Percentiles rank a stretch among this genome's conserved stretches.
Evolutionary conservation across 64 coral and sea anemone species (phyloP).

Genomic region (Stylophora pistillata): DNA sequence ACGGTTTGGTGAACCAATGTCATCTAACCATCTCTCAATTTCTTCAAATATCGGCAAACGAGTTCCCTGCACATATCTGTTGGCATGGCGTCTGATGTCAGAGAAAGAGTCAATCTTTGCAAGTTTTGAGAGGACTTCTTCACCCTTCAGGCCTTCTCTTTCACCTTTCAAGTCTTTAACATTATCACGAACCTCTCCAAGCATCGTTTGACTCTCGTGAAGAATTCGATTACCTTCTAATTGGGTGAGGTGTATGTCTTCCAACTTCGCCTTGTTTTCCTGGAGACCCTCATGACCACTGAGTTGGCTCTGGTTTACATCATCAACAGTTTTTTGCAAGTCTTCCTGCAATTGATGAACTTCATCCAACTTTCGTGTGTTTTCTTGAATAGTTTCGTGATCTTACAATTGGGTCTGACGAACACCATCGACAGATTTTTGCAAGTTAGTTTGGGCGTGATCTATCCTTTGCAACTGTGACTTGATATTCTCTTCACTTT

Average conservation of each 20-base stretch:
- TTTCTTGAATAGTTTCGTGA: not conserved
- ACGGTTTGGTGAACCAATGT: not conserved
- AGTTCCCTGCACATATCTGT: conserved; percentile 11
- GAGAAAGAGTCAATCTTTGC: not conserved
- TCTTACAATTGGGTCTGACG: not conserved
- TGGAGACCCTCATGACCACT: not conserved
- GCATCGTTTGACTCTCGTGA: not conserved
- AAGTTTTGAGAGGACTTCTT: not conserved
- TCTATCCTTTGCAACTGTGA: conserved; percentile 1
- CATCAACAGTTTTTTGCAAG: not conserved
- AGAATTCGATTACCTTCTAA: not conserved
- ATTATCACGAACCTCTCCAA: not conserved
- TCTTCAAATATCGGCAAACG: conserved; percentile 25
- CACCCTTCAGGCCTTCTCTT: not conserved
- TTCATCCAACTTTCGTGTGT: conserved; percentile 1
- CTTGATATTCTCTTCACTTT: conserved; percentile 25
- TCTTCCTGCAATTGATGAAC: not conserved
- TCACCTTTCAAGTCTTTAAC: not conserved
- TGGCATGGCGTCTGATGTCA: not conserved
- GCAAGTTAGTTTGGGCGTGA: not conserved
- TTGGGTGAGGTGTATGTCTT: not conserved
- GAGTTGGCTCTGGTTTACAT: not conserved
- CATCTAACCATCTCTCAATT: conserved; percentile 7
- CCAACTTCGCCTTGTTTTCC: not conserved
- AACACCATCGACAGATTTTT: not conserved